These are phyloP conservation scores for Rhea pennata DNA, from an alignment of 2,113 vertebrate genomes.

Conservation along the genomic window DNA sequence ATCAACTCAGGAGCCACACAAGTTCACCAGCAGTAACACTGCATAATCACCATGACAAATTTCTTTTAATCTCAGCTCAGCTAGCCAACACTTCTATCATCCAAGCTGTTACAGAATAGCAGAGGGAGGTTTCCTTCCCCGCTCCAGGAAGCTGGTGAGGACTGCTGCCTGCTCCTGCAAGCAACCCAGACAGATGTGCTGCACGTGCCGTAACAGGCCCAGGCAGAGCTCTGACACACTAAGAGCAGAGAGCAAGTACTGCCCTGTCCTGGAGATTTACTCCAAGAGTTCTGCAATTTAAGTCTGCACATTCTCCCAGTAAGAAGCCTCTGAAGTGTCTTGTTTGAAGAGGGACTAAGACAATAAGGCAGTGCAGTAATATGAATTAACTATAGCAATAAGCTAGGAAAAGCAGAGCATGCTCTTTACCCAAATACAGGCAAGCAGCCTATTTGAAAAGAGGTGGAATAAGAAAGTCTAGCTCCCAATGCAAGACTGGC, in stretches of 20 bases:
- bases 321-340: fast-evolving
- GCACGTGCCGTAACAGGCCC: fast-evolving
- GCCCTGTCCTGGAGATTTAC: background rate
- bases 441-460: background rate
- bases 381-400: background rate
- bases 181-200: fast-evolving
- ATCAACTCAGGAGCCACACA: background rate
- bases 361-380: fast-evolving
- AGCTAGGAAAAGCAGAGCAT: background rate
- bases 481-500: fast-evolving
- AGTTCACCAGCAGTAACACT: background rate
- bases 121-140: background rate
- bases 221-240: background rate
- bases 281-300: background rate
- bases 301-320: fast-evolving
- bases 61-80: background rate
- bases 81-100: too few relatives aligned
- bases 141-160: background rate
- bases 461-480: background rate
- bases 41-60: background rate
- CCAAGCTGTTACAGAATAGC: background rate
- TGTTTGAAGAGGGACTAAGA: background rate
- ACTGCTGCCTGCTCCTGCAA: background rate
- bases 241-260: background rate
- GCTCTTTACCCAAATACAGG: background rate